Evolutionary conservation across 2,113 vertebrate genomes (phyloP), one percentile per base, ranked within the genome.

Genomic region (Melanotaenia duboulayi): DNA sequence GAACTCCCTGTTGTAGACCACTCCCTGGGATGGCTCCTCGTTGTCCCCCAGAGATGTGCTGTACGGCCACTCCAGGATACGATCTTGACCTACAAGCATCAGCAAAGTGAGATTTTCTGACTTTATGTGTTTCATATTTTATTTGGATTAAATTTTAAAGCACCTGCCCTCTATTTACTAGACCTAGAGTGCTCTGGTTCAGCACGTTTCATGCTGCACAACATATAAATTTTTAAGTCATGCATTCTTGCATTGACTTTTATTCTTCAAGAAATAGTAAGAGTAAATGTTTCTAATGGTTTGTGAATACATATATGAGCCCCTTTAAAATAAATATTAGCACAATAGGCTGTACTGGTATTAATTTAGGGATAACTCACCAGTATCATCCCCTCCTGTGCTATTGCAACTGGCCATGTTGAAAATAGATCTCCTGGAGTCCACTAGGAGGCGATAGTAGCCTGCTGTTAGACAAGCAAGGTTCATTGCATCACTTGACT

Each of bases 401-500:
- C 91, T 96, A 78, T 95, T 97, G 89, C 95, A 96, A 90, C 95
- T 94, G 83, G 95, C 93, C 96, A 99, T 95, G 82, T 95, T 98
- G 92, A 99, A 99, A 91, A 99, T 99, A 0, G 97, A 98, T 68
- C 97, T 96, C 57, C 97, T 94, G 11, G 97, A 95, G 83, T 99
- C 97, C 88, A 99, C 97, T 58, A 99, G 95, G 70, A 99, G 92
- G 85, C 97, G 94, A 51, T 98, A 98, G 89, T 99, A 99, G 17
- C 97, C 97, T 74, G 97, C 97, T 50, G 97, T 98, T 61, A 99
- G 86, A 86, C 97, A 99, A 83, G 97, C 97, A 86, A 99, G 93
- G 90, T 98, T 98, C 97, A 99, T 99, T 62, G 97, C 97, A 78
- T 99, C 97, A 13, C 96, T 97, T 3, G 97, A 96, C 76, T 99